Evolutionary conservation across 2,888 invertebrate species (phyloP).

Genomic region (Dasypogon diadema): DNA sequence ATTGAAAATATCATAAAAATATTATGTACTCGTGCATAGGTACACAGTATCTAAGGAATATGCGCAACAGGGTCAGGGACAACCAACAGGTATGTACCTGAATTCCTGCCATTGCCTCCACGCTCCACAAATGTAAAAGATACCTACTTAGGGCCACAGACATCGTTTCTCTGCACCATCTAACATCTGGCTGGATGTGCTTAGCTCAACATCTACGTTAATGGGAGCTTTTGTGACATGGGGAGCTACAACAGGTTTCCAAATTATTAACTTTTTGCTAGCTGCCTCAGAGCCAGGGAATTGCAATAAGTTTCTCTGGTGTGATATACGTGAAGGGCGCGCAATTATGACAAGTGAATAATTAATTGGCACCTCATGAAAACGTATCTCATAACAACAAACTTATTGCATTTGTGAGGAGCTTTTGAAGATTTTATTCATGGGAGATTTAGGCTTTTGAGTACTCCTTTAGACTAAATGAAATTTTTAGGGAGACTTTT

Average conservation of each 20-base stretch:
- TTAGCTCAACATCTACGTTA: background rate
- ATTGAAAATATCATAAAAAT: conserved; percentile 33
- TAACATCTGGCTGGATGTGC: conserved; percentile 11
- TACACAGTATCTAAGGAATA: conserved; percentile 32
- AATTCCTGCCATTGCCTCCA: background rate
- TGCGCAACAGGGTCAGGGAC: conserved; percentile 49
- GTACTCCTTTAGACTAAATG: too few relatives aligned
- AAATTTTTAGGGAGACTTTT: too few relatives aligned
- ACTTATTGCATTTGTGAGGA: background rate
- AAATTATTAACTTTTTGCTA: conserved; percentile 33
- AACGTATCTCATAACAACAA: background rate
- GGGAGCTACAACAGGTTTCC: conserved; percentile 25
- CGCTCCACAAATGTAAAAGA: background rate
- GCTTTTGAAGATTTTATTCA: too few relatives aligned
- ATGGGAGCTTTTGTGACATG: background rate
- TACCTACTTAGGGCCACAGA: background rate
- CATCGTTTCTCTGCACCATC: conserved; percentile 2
- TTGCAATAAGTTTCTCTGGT: background rate
- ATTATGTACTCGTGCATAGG: conserved; percentile 1
- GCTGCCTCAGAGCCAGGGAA: background rate
- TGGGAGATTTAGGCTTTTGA: too few relatives aligned
- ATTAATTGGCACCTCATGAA: conserved; percentile 19
- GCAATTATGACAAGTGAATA: conserved; percentile 37
- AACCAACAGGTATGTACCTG: conserved; percentile 46
- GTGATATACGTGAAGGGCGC: background rate